Evolutionary conservation across 1,140 invertebrate species (phyloP), one percentile per base, ranked within the genome.

Genomic region (Spodoptera litura): DNA sequence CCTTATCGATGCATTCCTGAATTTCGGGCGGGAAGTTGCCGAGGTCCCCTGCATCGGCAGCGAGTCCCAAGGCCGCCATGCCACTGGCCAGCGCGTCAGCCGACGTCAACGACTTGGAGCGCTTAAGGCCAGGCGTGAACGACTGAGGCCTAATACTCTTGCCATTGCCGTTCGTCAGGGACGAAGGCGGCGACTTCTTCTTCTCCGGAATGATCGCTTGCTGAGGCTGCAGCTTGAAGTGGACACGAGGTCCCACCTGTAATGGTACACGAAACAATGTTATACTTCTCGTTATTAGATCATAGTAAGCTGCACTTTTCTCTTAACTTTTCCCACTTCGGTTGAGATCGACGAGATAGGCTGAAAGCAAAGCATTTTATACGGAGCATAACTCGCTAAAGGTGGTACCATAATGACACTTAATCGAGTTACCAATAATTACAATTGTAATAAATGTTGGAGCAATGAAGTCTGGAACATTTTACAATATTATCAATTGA

Each of bases 31-130:
- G 95, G 89, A 98, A 98, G 87, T 95, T 96, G 35, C 96, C 97
- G 58, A 98, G 95, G 87, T 98, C 97, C 0, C 96, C 96, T 3
- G 96, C 96, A 79, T 97, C 97, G 2, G 96, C 95, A 0, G 95
- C 95, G 11, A 96, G 87, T 0, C 95, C 95, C 58, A 96, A 81
- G 9, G 95, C 95, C 1, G 95, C 95, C 94, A 96, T 95, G 58
- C 95, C 95, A 53, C 95, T 96, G 49, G 96, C 96, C 1, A 96
- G 88, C 0, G 96, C 95, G 84, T 97, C 97, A 0, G 96, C 96
- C 1, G 97, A 96, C 2, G 96, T 97, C 61, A 98, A 91, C 64
- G 97, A 98, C 89, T 98, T 98, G 9, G 97, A 98, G 27, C 97
- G 95, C 91, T 98, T 97, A 15, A 97, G 85, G n/a, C 95, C 96